These are phyloP conservation scores for Poeciliopsis turrubarensis DNA, from an alignment of 2,113 vertebrate species.

Conservation along the genomic window DNA sequence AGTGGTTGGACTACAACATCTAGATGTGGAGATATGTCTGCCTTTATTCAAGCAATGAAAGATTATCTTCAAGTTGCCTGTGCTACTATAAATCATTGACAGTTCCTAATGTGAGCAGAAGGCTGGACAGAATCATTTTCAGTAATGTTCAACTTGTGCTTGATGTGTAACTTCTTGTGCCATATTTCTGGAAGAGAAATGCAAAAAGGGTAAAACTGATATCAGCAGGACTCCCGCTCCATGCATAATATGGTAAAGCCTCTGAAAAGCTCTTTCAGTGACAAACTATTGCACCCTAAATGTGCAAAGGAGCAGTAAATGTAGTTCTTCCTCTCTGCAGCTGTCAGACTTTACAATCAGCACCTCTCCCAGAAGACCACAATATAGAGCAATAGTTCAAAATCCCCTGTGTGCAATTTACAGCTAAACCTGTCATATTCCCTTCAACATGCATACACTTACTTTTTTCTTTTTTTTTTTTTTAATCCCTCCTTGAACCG, in stretches of 20 bases:
- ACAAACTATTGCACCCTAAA: background rate
- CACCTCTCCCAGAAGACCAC: background rate
- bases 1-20: too few relatives aligned
- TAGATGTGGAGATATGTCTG: too few relatives aligned
- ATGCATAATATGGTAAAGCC: background rate
- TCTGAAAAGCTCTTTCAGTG: background rate
- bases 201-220: background rate
- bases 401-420: background rate
- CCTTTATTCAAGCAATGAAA: too few relatives aligned
- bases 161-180: background rate
- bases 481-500: background rate
- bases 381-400: background rate
- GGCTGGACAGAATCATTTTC: background rate
- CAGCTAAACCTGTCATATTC: background rate
- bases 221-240: background rate
- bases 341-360: background rate
- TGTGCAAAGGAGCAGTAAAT: background rate
- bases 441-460: background rate
- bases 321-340: background rate
- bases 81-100: background rate
- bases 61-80: background rate
- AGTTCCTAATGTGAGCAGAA: background rate
- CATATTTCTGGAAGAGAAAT: background rate
- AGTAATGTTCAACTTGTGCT: background rate
- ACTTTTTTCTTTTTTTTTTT: background rate